Percentiles rank a stretch among this genome's conserved stretches.
Evolutionary conservation across 2,888 invertebrate genomes (phyloP).

Genomic region (Thymelicus acteon): DNA sequence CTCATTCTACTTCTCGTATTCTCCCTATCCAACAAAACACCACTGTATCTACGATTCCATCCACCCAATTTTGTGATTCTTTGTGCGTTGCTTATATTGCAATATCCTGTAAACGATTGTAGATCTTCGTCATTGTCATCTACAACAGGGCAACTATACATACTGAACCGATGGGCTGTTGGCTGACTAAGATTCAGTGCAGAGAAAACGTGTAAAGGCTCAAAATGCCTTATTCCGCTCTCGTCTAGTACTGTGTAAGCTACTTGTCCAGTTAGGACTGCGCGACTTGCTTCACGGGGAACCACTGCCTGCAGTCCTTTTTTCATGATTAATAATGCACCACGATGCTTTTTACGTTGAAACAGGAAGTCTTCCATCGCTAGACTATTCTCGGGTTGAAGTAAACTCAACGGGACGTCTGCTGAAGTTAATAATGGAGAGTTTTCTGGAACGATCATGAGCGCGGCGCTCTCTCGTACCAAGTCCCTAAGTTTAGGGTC

Average conservation of each 20-base stretch:
- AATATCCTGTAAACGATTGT: slow-evolving; percentile 75
- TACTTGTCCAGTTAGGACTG: slow-evolving; percentile 89
- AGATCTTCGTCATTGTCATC: slow-evolving; percentile 80
- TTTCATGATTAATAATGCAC: slow-evolving; percentile 89
- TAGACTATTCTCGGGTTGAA: slow-evolving; percentile 88
- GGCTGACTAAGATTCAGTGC: slow-evolving; percentile 88
- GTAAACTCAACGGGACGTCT: slow-evolving; percentile 88
- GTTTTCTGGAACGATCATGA: slow-evolving; percentile 88
- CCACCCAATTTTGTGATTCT: slow-evolving; percentile 78
- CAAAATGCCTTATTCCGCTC: slow-evolving; percentile 90
- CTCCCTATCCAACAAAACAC: slow-evolving; percentile 72
- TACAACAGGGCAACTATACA: slow-evolving; percentile 86
- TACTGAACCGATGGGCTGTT: slow-evolving; percentile 87
- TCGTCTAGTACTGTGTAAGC: slow-evolving; percentile 92
- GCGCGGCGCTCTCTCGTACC: slow-evolving; percentile 89
- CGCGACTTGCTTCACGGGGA: slow-evolving; percentile 90
- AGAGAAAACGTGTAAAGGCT: slow-evolving; percentile 90
- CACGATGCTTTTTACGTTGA: slow-evolving; percentile 83
- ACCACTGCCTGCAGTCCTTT: slow-evolving; percentile 90
- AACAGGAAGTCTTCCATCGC: slow-evolving; percentile 91
- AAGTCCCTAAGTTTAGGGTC: slow-evolving; percentile 89
- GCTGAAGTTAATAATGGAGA: slow-evolving; percentile 86
- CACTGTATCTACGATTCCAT: slow-evolving; percentile 71
- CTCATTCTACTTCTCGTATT: slow-evolving; percentile 72
- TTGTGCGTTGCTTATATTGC: slow-evolving; percentile 77